A percentile compares a stretch with the other conserved stretches of the same genome.
Evolutionary conservation across 1,140 invertebrate genomes (phyloP).

Genomic region (Vanessa tameamea): DNA sequence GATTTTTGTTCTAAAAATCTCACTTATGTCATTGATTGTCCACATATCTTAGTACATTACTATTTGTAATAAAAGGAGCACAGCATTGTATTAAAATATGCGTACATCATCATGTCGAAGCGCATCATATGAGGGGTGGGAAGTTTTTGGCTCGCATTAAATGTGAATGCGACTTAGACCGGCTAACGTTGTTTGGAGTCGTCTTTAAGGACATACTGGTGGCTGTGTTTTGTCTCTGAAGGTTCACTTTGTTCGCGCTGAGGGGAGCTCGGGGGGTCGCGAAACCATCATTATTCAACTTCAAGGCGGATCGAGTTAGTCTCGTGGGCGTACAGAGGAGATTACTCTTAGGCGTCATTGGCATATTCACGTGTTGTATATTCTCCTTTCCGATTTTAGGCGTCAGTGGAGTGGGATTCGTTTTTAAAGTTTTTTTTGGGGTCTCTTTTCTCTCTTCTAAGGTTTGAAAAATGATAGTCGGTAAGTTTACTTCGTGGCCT

Average conservation of each 20-base stretch:
- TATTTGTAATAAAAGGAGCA: background rate
- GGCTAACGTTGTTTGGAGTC: constrained; percentile 57
- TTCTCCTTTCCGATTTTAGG: constrained; percentile 70
- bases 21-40: constrained; percentile 14
- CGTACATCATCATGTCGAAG: constrained; percentile 8
- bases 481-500: constrained; percentile 31
- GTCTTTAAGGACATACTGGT: constrained; percentile 51
- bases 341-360: constrained; percentile 55
- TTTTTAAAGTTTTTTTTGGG: constrained; percentile 55
- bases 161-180: constrained; percentile 67
- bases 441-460: constrained; percentile 49
- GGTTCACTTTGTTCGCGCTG: constrained; percentile 57
- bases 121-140: constrained; percentile 62
- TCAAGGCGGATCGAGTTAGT: constrained; percentile 63
- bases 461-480: constrained; percentile 39
- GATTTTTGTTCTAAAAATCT: constrained; percentile 20
- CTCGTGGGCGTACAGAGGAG: constrained; percentile 59
- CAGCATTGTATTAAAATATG: constrained; percentile 30
- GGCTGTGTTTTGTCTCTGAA: constrained; percentile 58
- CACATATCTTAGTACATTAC: constrained; percentile 22
- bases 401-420: constrained; percentile 47
- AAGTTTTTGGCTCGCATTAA: constrained; percentile 63
- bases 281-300: constrained; percentile 65
- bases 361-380: constrained; percentile 52
- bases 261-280: constrained; percentile 66